phyloP scores from a whole-genome alignment of 2,797 vertebrate genomes.

The Propithecus perrieri region DNA sequence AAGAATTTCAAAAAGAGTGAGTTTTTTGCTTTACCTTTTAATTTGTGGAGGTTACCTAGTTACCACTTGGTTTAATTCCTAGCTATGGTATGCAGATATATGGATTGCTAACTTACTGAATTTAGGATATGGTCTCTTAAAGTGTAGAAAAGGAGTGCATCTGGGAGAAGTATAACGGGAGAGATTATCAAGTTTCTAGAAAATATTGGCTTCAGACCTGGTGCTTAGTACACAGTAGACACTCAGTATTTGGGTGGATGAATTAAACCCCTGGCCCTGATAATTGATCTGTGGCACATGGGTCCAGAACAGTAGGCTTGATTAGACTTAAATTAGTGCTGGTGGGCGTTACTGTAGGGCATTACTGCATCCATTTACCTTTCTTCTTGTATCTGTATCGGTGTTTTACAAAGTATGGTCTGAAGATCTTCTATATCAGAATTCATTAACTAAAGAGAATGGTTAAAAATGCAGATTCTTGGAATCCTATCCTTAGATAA shows the following conservation, averaged over 20 bases:
- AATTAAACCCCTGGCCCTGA: background rate
- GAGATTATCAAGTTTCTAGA: background rate
- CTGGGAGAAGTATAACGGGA: background rate
- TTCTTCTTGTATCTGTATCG: background rate
- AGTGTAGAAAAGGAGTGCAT: background rate
- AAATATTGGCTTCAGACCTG: background rate
- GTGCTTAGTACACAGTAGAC: background rate
- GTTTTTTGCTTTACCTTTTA: slow-evolving; percentile 64
- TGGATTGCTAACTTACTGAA: background rate
- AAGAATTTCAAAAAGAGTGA: slow-evolving; percentile 95
- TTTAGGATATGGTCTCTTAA: background rate
- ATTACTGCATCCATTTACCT: background rate
- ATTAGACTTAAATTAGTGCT: background rate
- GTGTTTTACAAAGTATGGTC: background rate
- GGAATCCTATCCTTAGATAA: background rate
- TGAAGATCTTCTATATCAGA: background rate
- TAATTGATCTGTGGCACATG: background rate
- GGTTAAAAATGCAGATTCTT: background rate
- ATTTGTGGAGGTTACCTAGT: background rate
- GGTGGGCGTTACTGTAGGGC: background rate
- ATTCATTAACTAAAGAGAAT: background rate
- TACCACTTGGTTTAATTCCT: background rate
- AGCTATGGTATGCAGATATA: background rate
- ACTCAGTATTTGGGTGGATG: background rate
- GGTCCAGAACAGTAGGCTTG: background rate